Base-by-base conservation (phyloP, 37 sponge, comb jelly and placozoan genomes). In the Cliona cf. orientalis region DNA sequence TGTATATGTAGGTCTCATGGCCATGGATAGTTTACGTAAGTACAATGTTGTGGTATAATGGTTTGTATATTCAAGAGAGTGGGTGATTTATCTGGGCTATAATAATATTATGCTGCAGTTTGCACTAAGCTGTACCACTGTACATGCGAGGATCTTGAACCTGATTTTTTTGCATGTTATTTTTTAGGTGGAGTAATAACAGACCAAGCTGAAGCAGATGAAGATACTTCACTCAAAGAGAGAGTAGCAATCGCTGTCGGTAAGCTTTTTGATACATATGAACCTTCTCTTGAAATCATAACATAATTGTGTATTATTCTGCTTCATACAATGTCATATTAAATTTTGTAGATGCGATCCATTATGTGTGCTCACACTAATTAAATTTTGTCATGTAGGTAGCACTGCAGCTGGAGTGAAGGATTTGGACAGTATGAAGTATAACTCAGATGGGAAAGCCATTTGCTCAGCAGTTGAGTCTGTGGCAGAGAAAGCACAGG, bases 151-250 rank as follows among this genome's bases (percentile, higher is more conserved):
- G n/a, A n/a, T n/a, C n/a, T n/a, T n/a, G n/a, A n/a, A n/a, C n/a
- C n/a, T n/a, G n/a, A n/a, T n/a, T n/a, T n/a, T n/a, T n/a, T 61
- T 61, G 26, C 25, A 6, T n/a, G 14, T 21, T n/a, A 21, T 9
- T 61, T 61, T 61, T 5, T 38, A 69, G 88, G 88, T 19, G 81
- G 82, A 59, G 80, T 87, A 9, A 42, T 87, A 2, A 56, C 73
- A 0, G 88, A 87, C 42, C 82, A 87, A 56, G 81, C 71, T 36
- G 76, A 80, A 56, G 88, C 82, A 58, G 88, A 87, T 58, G 36
- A 59, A 12, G 76, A 81, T 46, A 37, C 75, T 0, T 80, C 42
- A 36, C 0, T 87, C 26, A 74, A 75, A 58, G 46, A 87, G 29
- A 65, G 88, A 58, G 68, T 58, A 67, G 69, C 69, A 37, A 42